Conservation (phyloP, 2,113 vertebrate genomes). For the Bambusicola thoracicus region DNA sequence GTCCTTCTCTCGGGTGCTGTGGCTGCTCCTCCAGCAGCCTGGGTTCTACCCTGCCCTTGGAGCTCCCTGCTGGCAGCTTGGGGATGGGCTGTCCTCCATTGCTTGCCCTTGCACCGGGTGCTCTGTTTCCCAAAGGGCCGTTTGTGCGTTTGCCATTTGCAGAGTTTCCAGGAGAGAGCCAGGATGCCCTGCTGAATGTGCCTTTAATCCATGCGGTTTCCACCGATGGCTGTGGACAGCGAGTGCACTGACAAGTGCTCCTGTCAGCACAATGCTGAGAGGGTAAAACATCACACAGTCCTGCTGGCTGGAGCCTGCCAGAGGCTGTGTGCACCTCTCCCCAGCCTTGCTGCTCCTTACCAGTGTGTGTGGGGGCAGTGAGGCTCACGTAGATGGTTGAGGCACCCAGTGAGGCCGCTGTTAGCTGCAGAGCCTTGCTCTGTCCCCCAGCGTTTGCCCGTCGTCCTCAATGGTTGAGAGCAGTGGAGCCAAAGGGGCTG, state of each 20-base stretch:
- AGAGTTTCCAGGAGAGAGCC: background rate
- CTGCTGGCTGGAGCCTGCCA: no score
- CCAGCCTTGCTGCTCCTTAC: background rate
- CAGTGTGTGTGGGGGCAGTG: background rate
- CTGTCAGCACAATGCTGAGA: background rate
- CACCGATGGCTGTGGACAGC: background rate
- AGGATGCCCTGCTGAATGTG: background rate
- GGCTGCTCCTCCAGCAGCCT: background rate
- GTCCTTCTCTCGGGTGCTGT: no score
- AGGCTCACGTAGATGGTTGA: background rate
- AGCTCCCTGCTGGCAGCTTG: no score
- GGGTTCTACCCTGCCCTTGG: background rate
- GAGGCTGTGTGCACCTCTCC: no score
- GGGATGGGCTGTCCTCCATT: background rate
- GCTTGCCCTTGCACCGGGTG: background rate
- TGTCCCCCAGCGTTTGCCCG: slow-evolving; percentile 34
- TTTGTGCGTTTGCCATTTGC: background rate
- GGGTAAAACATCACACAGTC: background rate
- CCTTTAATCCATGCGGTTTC: background rate
- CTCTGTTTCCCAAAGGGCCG: background rate
- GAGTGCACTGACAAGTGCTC: background rate
- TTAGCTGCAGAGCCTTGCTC: slow-evolving; percentile 51
- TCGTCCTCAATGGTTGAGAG: slow-evolving; percentile 11
- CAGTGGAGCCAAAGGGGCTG: slow-evolving; percentile 15
- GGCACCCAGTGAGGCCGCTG: background rate